Evolutionary conservation across 2,113 vertebrate genomes (phyloP).

Genomic region (Megaptera novaeangliae): DNA sequence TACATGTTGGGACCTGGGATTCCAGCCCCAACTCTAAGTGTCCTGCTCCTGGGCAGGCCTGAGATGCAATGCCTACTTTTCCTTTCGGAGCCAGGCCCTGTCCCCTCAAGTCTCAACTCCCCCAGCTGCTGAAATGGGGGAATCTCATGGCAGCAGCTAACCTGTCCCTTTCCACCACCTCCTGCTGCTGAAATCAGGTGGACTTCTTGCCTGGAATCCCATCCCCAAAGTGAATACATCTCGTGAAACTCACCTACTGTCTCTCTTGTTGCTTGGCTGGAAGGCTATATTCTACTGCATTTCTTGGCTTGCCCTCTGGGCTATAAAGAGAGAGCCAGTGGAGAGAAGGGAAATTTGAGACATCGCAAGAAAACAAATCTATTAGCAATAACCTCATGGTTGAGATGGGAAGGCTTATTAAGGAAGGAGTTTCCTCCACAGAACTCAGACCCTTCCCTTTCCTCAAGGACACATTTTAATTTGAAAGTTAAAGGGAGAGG

Average conservation of each 20-base stretch:
- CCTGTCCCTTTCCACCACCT: background rate
- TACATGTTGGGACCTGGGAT: background rate
- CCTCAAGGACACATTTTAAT: background rate
- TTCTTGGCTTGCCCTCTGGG: background rate
- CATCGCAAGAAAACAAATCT: background rate
- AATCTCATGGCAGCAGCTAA: too few relatives aligned
- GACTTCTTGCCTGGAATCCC: background rate
- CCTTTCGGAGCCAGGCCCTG: background rate
- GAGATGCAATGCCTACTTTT: background rate
- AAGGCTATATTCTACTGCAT: background rate
- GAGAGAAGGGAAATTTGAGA: background rate
- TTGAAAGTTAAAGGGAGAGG: background rate
- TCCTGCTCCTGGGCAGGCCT: background rate
- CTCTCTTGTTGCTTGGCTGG: background rate
- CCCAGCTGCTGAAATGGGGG: background rate
- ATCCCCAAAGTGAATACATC: background rate
- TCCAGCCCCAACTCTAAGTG: too few relatives aligned
- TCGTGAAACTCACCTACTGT: background rate
- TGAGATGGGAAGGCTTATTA: background rate
- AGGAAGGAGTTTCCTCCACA: background rate
- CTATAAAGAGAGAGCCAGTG: background rate
- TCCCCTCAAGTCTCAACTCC: background rate
- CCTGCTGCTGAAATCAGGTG: too few relatives aligned
- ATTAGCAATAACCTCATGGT: background rate
- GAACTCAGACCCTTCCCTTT: background rate